A percentile compares a stretch with the other conserved stretches of the same genome.
phyloP scores from a whole-genome alignment of 2,113 vertebrate genomes.

The Mugil cephalus region DNA sequence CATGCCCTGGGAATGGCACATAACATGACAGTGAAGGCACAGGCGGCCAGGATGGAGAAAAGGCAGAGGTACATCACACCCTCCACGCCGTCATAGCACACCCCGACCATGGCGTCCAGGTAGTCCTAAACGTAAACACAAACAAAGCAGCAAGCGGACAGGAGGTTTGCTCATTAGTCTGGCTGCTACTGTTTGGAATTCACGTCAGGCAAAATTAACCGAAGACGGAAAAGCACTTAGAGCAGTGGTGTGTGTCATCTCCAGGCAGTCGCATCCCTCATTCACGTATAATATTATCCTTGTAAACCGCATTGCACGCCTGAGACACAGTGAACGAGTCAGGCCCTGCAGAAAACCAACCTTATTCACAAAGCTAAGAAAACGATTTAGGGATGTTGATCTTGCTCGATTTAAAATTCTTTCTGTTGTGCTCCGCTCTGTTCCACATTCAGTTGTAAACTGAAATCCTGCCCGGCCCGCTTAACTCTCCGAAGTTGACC shows the following conservation, averaged over 20 bases:
- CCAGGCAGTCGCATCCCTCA: not conserved
- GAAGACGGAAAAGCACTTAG: conserved; percentile 27
- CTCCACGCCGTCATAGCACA: conserved; percentile 95
- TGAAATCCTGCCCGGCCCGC: conserved; percentile 22
- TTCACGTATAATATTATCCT: not conserved
- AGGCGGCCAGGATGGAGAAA: conserved; percentile 91
- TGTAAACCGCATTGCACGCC: conserved; percentile 1
- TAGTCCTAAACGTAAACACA: conserved; percentile 87
- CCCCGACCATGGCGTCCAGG: conserved; percentile 91
- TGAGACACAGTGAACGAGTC: not conserved
- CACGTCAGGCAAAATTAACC: conserved; percentile 9
- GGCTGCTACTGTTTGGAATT: not conserved
- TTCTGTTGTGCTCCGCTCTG: conserved; percentile 5
- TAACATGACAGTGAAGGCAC: conserved; percentile 91
- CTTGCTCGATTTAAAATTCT: not conserved
- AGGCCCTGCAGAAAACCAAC: not conserved
- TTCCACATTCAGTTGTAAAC: conserved; percentile 9
- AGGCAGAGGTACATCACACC: conserved; percentile 93
- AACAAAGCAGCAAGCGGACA: not conserved
- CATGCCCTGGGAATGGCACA: conserved; percentile 89
- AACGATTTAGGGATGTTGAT: not conserved
- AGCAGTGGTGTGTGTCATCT: not conserved
- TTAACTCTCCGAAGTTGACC: conserved; percentile 40
- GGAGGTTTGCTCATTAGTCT: not conserved
- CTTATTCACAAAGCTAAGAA: not conserved